phyloP scores from a whole-genome alignment of 2,113 vertebrate genomes.

The Haemorhous mexicanus region DNA sequence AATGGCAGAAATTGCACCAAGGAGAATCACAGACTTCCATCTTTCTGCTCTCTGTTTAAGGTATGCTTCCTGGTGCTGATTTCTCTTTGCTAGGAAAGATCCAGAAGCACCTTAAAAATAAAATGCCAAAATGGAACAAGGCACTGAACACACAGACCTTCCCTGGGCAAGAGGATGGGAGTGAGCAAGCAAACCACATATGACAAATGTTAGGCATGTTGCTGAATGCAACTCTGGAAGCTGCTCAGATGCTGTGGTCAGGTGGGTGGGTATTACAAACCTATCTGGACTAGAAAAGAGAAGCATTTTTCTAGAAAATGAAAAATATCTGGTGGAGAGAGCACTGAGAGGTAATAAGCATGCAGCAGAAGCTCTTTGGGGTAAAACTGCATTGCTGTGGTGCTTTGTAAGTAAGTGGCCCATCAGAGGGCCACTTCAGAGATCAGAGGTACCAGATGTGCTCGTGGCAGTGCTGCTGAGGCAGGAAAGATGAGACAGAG shows the following conservation, averaged over 20 bases:
- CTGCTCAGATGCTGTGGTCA: neutral
- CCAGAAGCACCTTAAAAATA: neutral
- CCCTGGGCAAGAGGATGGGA: neutral
- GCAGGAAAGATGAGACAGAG: neutral
- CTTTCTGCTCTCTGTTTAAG: neutral
- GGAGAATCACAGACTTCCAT: neutral
- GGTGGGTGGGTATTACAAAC: neutral
- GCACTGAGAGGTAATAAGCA: neutral
- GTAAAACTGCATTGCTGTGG: accelerated
- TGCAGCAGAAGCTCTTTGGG: neutral
- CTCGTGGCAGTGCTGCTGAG: neutral
- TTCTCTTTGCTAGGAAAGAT: neutral
- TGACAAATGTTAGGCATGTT: neutral
- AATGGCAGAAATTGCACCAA: neutral
- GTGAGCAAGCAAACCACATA: neutral
- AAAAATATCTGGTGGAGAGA: neutral
- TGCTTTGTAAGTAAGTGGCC: neutral
- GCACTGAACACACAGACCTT: neutral
- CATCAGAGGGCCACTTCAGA: neutral
- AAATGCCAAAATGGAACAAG: neutral
- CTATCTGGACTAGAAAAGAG: neutral
- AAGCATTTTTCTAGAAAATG: neutral
- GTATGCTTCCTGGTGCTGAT: neutral
- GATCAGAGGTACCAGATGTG: neutral
- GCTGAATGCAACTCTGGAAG: neutral